phyloP scores from a whole-genome alignment of 2,888 invertebrate species.

The Lapara coniferarum region DNA sequence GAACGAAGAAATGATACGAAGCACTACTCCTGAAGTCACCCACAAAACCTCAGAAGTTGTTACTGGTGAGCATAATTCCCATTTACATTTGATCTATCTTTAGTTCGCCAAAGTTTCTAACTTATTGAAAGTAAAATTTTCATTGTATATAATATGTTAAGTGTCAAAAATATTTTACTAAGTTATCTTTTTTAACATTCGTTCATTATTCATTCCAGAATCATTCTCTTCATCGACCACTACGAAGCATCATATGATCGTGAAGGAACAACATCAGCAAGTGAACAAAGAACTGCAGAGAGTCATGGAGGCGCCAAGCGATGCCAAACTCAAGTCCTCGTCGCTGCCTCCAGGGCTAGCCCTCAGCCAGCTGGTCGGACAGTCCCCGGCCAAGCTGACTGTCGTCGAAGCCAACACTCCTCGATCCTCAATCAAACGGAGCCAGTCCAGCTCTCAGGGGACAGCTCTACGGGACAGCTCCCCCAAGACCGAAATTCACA shows the following conservation, averaged over 20 bases:
- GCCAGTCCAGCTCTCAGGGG: slow-evolving; percentile 79
- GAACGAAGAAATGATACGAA: slow-evolving; percentile 88
- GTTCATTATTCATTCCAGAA: slow-evolving; percentile 58
- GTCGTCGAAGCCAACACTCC: slow-evolving; percentile 73
- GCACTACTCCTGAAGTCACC: slow-evolving; percentile 84
- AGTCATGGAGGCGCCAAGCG: slow-evolving; percentile 72
- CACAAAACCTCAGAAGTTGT: slow-evolving; percentile 76
- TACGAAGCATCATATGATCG: slow-evolving; percentile 72
- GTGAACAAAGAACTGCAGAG: slow-evolving; percentile 70
- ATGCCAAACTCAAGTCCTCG: slow-evolving; percentile 85
- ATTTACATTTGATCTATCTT: neutral
- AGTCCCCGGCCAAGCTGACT: slow-evolving; percentile 80
- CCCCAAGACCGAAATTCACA: slow-evolving; percentile 60
- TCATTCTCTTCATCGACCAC: slow-evolving; percentile 81
- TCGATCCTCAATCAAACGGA: slow-evolving; percentile 76
- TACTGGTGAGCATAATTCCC: slow-evolving; percentile 63
- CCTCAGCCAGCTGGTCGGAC: slow-evolving; percentile 76
- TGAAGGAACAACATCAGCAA: slow-evolving; percentile 71
- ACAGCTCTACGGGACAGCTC: slow-evolving; percentile 66
- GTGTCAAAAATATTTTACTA: neutral
- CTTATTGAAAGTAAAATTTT: too few species aligned
- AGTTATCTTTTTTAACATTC: neutral
- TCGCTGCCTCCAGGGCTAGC: slow-evolving; percentile 86
- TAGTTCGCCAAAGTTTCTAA: neutral
- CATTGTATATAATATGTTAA: too few species aligned